These are phyloP conservation scores for Helostoma temminkii DNA, from an alignment of 2,797 vertebrate species.

Conservation along the genomic window DNA sequence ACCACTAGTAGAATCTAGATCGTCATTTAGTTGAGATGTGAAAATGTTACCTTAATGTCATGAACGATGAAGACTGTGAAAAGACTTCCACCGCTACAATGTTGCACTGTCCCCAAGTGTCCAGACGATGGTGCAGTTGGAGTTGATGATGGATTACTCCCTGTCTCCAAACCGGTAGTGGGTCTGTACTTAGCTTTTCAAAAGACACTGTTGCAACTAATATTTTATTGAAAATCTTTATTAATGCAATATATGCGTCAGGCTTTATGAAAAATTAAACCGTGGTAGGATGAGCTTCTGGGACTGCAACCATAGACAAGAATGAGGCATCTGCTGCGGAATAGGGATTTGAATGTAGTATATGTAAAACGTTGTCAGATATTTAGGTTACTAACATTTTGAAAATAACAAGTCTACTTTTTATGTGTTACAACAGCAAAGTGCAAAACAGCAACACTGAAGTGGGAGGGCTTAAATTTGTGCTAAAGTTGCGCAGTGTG, in stretches of 20 bases:
- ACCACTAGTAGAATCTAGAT: not conserved
- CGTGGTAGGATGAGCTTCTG: not conserved
- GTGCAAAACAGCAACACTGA: not conserved
- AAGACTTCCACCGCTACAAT: not conserved
- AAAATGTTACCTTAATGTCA: slow-evolving; percentile 11
- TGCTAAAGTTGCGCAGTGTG: slow-evolving; percentile 62
- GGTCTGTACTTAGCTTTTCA: slow-evolving; percentile 27
- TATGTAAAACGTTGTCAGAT: not conserved
- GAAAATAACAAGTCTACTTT: not conserved
- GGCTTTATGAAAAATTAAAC: not conserved
- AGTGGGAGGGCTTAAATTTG: slow-evolving; percentile 71
- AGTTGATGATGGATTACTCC: slow-evolving; percentile 17
- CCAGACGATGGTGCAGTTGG: slow-evolving; percentile 73
- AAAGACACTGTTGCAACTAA: slow-evolving; percentile 19
- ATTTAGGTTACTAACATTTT: not conserved
- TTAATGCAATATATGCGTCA: not conserved
- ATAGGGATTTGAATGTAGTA: slow-evolving; percentile 2
- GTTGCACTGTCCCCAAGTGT: slow-evolving; percentile 41
- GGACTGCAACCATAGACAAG: not conserved
- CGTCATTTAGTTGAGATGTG: slow-evolving; percentile 6
- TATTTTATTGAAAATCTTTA: not conserved
- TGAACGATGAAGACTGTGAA: not conserved
- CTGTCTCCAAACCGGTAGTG: slow-evolving; percentile 45
- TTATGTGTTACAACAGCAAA: not conserved
- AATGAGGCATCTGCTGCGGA: not conserved